A percentile compares a stretch with the other conserved stretches of the same genome.
Conservation (phyloP, 2,113 vertebrate species). For the Esox niger region DNA sequence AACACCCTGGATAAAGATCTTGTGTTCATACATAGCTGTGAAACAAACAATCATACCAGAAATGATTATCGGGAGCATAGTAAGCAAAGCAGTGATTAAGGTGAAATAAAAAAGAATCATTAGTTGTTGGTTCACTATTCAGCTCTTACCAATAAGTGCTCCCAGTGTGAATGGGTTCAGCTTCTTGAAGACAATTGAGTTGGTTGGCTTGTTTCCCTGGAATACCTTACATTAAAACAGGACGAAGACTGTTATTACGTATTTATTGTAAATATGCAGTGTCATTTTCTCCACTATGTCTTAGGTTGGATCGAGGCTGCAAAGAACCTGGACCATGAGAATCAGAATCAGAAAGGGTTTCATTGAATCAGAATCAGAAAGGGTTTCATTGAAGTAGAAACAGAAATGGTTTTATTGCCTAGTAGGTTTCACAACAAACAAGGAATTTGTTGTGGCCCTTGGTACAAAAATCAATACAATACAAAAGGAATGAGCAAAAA, state of each 20-base stretch:
- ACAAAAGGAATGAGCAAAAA: too few species aligned
- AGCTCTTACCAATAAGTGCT: constrained; percentile 83
- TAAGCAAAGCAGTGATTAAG: neutral
- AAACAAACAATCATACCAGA: constrained; percentile 13
- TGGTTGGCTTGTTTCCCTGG: constrained; percentile 94
- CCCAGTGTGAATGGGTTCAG: constrained; percentile 88
- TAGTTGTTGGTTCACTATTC: neutral
- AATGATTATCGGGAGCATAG: neutral
- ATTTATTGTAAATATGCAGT: too few species aligned
- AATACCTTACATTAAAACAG: constrained; percentile 80
- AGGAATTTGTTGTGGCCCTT: too few species aligned
- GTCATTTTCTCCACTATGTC: neutral
- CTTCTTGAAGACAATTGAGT: constrained; percentile 92
- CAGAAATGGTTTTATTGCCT: too few species aligned
- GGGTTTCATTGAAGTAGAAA: too few species aligned
- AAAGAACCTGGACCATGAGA: too few species aligned
- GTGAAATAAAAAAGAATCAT: neutral
- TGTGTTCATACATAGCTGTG: constrained; percentile 96
- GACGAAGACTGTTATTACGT: too few species aligned
- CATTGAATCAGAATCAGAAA: too few species aligned
- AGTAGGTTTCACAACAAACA: too few species aligned
- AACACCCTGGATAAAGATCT: constrained; percentile 96
- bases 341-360: too few species aligned
- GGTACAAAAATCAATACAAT: too few species aligned
- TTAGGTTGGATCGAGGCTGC: too few species aligned